Conservation (phyloP, 2,113 vertebrate species). For the Lichenostomus cassidix region DNA sequence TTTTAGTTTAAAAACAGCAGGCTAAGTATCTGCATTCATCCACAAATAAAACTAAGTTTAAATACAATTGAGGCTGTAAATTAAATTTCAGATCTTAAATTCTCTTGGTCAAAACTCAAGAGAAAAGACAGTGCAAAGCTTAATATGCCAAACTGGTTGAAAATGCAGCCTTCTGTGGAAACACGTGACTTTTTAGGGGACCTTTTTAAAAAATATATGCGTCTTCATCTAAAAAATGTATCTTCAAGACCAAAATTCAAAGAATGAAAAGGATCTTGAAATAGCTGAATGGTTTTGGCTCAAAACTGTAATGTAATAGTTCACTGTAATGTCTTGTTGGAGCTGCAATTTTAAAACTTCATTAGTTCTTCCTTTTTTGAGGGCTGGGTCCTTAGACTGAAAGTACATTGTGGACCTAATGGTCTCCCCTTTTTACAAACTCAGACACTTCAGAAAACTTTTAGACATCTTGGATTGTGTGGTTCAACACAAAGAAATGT, state of each 20-base stretch:
- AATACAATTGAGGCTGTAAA: slow-evolving; percentile 10
- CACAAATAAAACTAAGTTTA: slow-evolving; percentile 21
- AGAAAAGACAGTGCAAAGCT: not conserved
- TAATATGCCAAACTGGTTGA: not conserved
- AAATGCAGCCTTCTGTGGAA: not conserved
- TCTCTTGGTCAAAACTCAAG: not conserved
- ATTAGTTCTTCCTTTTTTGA: not conserved
- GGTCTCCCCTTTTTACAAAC: not conserved
- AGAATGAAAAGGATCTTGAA: not conserved
- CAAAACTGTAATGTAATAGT: not conserved
- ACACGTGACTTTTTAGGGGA: not conserved
- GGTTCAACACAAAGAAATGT: not conserved
- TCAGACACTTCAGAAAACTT: not conserved
- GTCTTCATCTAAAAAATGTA: not conserved
- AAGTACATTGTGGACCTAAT: not conserved
- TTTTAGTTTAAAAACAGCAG: slow-evolving; percentile 2
- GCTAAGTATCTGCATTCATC: not conserved
- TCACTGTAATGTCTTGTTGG: not conserved
- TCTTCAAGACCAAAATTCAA: not conserved
- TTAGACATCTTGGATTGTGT: not conserved
- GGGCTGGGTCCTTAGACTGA: not conserved
- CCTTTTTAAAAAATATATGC: not conserved
- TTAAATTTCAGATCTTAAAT: slow-evolving; percentile 39
- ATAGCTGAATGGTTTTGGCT: not conserved
- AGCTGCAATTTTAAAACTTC: not conserved